Base-by-base conservation (phyloP, 2,797 vertebrate species). In the Denticeps clupeoides region DNA sequence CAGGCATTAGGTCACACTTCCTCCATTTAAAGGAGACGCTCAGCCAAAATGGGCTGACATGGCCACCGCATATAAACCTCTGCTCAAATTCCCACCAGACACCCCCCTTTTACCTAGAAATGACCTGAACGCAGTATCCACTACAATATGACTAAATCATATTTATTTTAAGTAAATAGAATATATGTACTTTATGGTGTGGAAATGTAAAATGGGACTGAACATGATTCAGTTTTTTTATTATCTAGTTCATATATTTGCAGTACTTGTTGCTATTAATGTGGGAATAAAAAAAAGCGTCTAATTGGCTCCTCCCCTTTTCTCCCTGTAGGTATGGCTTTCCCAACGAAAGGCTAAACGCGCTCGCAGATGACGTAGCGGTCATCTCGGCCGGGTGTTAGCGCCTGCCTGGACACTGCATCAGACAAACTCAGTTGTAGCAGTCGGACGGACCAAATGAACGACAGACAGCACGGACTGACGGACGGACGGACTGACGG, bases 291-390 rank as follows among this genome's bases (percentile, higher is more conserved):
- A n/a, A 2, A 4, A n/a, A 31, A 31, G 11, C 28, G 27, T 1
- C 60, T 66, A 66, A 77, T 83, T 82, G 79, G 71, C 87, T 91
- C 86, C 73, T 76, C 91, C 85, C 93, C 90, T 90, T 87, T 87
- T 90, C 86, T 89, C 88, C 84, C 82, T 85, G 86, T 86, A 99
- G 94, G 93, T 97, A 96, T 99, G 94, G 94, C 93, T 90, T 99
- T 97, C 87, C 93, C 91, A 86, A 95, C 94, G 88, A 99, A 99
- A 91, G 94, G 94, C 92, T 99, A 93, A 51, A 55, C 86, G 79
- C 83, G 80, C 82, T 86, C 82, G 84, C 83, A 83, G 82, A 82
- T 71, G 80, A 78, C 82, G 80, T 87, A 83, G 83, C 75, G 71
- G 82, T 82, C 83, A 85, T 81, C 83, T 82, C 77, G 82, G 81